Conservation (phyloP, 2,113 vertebrate genomes). For the Heterocephalus glaber region DNA sequence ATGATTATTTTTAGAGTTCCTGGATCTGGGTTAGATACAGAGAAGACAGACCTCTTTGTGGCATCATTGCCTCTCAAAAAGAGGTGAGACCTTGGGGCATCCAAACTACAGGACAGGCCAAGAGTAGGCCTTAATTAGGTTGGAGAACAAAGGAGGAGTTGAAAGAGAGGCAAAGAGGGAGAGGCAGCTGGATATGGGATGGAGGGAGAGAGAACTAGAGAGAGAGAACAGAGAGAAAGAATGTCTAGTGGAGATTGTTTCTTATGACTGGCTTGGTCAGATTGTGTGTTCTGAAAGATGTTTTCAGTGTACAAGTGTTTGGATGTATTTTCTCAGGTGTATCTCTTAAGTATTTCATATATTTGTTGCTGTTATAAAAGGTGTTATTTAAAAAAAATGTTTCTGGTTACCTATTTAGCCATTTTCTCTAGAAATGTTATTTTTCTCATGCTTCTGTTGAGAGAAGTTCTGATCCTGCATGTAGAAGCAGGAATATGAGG, state of each 20-base stretch:
- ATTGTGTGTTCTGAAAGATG: not conserved
- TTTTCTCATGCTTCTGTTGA: constrained; percentile 4
- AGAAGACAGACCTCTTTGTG: not conserved
- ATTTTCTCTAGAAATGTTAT: not conserved
- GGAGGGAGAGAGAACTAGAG: too few species aligned
- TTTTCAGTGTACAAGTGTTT: not conserved
- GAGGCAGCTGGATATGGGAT: too few species aligned
- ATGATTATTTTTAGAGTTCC: too few species aligned
- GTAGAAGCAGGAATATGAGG: constrained; percentile 38
- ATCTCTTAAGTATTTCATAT: not conserved
- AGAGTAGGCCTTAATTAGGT: not conserved
- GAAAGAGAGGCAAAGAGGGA: not conserved
- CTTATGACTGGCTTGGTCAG: not conserved
- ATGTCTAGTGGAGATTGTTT: not conserved
- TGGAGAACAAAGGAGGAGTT: too few species aligned
- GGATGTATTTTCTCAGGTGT: not conserved
- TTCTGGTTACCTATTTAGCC: not conserved
- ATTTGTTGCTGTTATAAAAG: constrained; percentile 22
- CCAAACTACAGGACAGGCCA: not conserved
- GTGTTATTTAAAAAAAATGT: not conserved
- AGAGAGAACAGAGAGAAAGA: not conserved
- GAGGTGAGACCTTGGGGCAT: not conserved
- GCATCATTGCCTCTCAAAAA: not conserved
- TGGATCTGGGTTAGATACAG: not conserved
- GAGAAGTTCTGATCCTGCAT: constrained; percentile 11